phyloP scores from a whole-genome alignment of 2,888 invertebrate species.

The Serrognathus titanus region DNA sequence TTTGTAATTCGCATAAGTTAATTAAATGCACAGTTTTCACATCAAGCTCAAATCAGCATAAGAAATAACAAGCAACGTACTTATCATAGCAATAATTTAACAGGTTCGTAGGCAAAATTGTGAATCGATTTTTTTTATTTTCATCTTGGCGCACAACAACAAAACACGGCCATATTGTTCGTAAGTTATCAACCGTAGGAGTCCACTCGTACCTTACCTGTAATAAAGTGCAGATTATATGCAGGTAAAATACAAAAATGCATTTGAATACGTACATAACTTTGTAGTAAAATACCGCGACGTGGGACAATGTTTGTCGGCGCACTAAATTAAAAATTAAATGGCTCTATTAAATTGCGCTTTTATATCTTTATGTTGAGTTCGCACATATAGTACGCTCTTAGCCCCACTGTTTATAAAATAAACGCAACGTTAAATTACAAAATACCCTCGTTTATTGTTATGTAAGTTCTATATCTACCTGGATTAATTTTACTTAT shows the following conservation, averaged over 20 bases:
- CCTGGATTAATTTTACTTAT: too few species aligned
- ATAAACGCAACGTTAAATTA: too few species aligned
- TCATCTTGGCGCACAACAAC: neutral
- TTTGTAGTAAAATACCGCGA: conserved; percentile 41
- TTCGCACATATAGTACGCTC: conserved; percentile 20
- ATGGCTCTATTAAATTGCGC: conserved; percentile 39
- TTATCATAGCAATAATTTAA: too few species aligned
- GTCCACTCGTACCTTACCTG: conserved; percentile 18
- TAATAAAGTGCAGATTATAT: conserved; percentile 25
- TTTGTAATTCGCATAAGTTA: too few species aligned
- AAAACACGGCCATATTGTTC: conserved; percentile 18
- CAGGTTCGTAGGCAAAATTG: too few species aligned
- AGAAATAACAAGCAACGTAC: too few species aligned
- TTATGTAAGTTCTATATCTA: too few species aligned
- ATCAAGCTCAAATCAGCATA: too few species aligned
- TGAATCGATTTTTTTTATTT: too few species aligned
- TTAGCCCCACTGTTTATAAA: too few species aligned
- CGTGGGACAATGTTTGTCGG: conserved; percentile 42
- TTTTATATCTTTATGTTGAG: conserved; percentile 32
- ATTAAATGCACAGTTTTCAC: too few species aligned
- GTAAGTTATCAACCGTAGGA: conserved; percentile 14
- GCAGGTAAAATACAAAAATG: conserved; percentile 29
- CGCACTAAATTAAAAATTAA: conserved; percentile 45
- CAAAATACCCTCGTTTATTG: too few species aligned
- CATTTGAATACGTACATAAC: conserved; percentile 41